Evolutionary conservation across 2,888 invertebrate genomes (phyloP).

Genomic region (Trichogramma dendrolimi): DNA sequence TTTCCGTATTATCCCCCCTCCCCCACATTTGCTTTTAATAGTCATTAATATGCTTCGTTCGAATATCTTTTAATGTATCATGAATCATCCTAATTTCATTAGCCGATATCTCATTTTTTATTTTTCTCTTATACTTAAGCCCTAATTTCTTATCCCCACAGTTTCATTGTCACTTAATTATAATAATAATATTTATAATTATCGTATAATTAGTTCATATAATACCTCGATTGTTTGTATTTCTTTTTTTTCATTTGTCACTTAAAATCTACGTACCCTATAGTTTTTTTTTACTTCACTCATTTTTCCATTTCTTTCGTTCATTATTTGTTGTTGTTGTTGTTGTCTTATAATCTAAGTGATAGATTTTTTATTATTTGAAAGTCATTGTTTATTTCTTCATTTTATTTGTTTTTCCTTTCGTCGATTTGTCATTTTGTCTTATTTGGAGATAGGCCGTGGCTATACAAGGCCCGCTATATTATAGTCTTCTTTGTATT

Average conservation of each 20-base stretch:
- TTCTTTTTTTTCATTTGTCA: no score
- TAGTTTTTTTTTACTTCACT: conserved; percentile 3
- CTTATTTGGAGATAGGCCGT: conserved; percentile 45
- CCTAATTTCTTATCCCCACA: not conserved
- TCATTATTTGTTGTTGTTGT: conserved; percentile 7
- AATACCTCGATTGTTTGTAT: no score
- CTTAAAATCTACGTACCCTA: conserved; percentile 8
- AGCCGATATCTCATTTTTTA: no score
- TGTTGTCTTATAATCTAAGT: not conserved
- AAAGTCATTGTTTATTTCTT: not conserved
- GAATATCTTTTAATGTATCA: no score
- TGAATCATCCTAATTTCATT: no score
- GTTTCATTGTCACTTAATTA: not conserved
- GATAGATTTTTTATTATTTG: not conserved
- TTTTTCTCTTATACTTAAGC: not conserved
- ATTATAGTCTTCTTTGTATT: conserved; percentile 37
- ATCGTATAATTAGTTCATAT: not conserved
- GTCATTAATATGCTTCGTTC: no score
- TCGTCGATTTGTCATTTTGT: conserved; percentile 12
- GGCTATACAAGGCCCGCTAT: conserved; percentile 52
- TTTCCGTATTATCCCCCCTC: no score
- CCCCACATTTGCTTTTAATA: no score
- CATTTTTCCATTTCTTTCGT: conserved; percentile 1
- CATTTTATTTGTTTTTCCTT: conserved; percentile 1
- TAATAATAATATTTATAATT: not conserved